These are phyloP conservation scores for Calliopum simillimum DNA, from an alignment of 2,888 invertebrate genomes.

Conservation along the genomic window DNA sequence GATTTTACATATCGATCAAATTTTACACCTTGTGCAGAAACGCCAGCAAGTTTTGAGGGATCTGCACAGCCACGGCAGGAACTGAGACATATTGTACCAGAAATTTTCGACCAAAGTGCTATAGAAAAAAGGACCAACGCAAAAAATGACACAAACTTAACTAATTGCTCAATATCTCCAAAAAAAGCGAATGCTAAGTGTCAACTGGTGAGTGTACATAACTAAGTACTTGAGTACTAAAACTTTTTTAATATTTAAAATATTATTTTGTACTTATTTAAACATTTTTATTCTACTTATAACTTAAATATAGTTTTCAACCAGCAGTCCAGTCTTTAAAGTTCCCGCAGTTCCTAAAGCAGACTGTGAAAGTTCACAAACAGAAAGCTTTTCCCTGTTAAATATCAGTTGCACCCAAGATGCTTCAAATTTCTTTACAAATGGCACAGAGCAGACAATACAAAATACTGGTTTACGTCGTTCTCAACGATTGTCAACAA, in stretches of 20 bases:
- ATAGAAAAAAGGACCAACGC: background rate
- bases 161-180: slow-evolving; percentile 8
- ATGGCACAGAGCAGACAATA: background rate
- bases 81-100: slow-evolving; percentile 45
- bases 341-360: slow-evolving; percentile 44
- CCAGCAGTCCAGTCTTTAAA: slow-evolving; percentile 51
- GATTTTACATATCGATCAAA: background rate
- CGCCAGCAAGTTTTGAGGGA: slow-evolving; percentile 11
- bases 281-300: too few species aligned
- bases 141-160: background rate
- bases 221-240: background rate
- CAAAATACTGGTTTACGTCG: background rate
- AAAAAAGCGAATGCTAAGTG: slow-evolving; percentile 39
- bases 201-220: slow-evolving; percentile 50
- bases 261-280: too few species aligned
- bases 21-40: background rate
- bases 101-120: slow-evolving; percentile 36
- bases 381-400: background rate
- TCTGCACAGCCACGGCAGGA: slow-evolving; percentile 41
- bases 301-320: slow-evolving; percentile 46
- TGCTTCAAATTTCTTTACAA: background rate
- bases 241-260: too few species aligned
- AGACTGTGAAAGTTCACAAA: background rate
- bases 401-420: background rate
- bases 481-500: slow-evolving; percentile 16